phyloP scores from a whole-genome alignment of 2,797 vertebrate species.

The Galaxias olidus region DNA sequence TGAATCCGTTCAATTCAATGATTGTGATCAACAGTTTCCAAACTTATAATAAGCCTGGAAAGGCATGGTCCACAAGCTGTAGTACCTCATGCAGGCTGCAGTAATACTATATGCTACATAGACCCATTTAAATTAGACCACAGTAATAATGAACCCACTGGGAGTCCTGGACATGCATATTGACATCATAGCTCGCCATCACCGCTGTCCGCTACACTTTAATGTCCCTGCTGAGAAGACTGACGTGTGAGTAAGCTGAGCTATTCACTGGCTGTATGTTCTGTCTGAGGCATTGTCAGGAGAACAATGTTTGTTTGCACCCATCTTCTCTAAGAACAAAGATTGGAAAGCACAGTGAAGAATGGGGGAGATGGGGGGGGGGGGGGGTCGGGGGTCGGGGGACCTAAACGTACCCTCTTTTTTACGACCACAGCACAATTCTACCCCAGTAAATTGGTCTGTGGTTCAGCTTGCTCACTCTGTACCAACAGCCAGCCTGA shows the following conservation, averaged over 20 bases:
- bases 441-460: slow-evolving; percentile 73
- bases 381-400: too few relatives aligned
- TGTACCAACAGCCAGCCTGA: slow-evolving; percentile 62
- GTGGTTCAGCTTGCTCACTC: slow-evolving; percentile 61
- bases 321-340: slow-evolving; percentile 59
- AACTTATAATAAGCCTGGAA: too few relatives aligned
- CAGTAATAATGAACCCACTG: too few relatives aligned
- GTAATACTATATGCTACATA: too few relatives aligned
- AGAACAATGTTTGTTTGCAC: slow-evolving; percentile 68
- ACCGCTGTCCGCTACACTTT: slow-evolving; percentile 36
- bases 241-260: slow-evolving; percentile 38
- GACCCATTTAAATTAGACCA: too few relatives aligned
- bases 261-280: slow-evolving; percentile 46
- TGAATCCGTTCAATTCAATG: too few relatives aligned
- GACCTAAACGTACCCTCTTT: slow-evolving; percentile 51
- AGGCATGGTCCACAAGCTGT: too few relatives aligned
- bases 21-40: too few relatives aligned
- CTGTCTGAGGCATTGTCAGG: slow-evolving; percentile 51
- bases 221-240: slow-evolving; percentile 14
- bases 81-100: too few relatives aligned
- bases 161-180: too few relatives aligned
- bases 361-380: too few relatives aligned
- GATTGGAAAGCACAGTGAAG: slow-evolving; percentile 73
- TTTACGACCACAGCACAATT: slow-evolving; percentile 58
- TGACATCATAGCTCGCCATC: slow-evolving; percentile 41